Conservation (phyloP, 2,888 invertebrate genomes). For the Tenthredo scrophulariae region DNA sequence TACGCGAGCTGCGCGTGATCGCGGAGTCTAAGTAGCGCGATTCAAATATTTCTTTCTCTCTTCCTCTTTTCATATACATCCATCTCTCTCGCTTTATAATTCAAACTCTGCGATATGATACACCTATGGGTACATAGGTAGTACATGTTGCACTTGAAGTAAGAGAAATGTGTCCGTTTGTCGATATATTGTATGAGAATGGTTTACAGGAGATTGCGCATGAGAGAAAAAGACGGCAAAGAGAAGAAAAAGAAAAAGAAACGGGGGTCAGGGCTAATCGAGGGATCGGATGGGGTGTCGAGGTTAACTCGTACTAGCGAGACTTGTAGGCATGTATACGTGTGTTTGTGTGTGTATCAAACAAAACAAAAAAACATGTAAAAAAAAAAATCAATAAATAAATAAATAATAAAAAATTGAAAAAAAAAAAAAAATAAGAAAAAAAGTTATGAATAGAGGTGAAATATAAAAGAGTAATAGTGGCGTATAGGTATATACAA, state of each 20-base stretch:
- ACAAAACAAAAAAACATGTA: background rate
- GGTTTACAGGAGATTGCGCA: background rate
- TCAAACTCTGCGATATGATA: no score
- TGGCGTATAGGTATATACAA: background rate
- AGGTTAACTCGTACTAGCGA: background rate
- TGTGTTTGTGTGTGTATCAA: background rate
- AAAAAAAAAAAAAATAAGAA: background rate
- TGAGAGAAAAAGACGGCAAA: background rate
- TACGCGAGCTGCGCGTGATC: constrained; percentile 23
- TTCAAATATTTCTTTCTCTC: constrained; percentile 20
- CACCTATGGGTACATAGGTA: no score
- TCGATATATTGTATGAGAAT: background rate
- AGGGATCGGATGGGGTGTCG: background rate
- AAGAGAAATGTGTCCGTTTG: background rate
- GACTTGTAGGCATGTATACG: background rate
- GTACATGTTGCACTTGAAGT: no score
- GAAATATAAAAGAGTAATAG: constrained; percentile 18
- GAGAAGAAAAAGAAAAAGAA: background rate
- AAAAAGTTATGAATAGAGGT: constrained; percentile 15
- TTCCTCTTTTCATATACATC: no score
- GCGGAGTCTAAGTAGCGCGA: constrained; percentile 30
- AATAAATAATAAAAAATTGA: background rate
- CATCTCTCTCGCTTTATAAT: no score
- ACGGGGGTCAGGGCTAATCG: constrained; percentile 12
- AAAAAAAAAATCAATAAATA: no score